These are phyloP conservation scores for Callyntrura guangdongensis DNA, from an alignment of 2,888 invertebrate genomes.

Conservation along the genomic window DNA sequence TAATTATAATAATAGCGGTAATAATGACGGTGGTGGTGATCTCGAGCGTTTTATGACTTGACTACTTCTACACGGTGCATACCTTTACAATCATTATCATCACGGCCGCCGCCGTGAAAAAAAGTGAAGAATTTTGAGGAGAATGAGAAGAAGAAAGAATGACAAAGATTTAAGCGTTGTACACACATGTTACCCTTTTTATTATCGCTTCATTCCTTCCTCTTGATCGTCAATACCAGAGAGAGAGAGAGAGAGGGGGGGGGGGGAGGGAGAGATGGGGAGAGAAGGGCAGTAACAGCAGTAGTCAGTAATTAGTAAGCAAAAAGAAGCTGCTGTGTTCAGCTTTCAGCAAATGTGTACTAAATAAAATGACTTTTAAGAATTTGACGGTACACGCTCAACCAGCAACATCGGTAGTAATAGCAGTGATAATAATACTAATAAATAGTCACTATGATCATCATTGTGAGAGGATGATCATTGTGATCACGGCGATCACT, in stretches of 20 bases:
- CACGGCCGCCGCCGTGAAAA: constrained; percentile 45
- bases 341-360: constrained; percentile 40
- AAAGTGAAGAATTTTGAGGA: constrained; percentile 61
- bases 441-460: constrained; percentile 48
- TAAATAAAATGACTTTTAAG: constrained; percentile 52
- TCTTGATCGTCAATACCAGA: constrained; percentile 23
- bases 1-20: constrained; percentile 76
- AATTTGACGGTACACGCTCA: constrained; percentile 61
- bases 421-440: constrained; percentile 65
- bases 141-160: constrained; percentile 64
- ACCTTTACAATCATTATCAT: constrained; percentile 44
- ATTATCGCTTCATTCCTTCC: constrained; percentile 19
- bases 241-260: neutral
- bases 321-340: neutral
- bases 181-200: constrained; percentile 66
- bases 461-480: constrained; percentile 48
- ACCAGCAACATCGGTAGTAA: constrained; percentile 45
- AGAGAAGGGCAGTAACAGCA: neutral
- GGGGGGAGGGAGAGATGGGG: neutral
- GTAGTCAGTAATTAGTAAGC: neutral
- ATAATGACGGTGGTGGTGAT: constrained; percentile 65
- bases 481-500: constrained; percentile 57
- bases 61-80: constrained; percentile 62
- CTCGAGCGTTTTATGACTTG: constrained; percentile 70
- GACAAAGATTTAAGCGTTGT: constrained; percentile 66